These are phyloP conservation scores for Exephanes ischioxanthus DNA, from an alignment of 2,888 invertebrate species.

Conservation along the genomic window DNA sequence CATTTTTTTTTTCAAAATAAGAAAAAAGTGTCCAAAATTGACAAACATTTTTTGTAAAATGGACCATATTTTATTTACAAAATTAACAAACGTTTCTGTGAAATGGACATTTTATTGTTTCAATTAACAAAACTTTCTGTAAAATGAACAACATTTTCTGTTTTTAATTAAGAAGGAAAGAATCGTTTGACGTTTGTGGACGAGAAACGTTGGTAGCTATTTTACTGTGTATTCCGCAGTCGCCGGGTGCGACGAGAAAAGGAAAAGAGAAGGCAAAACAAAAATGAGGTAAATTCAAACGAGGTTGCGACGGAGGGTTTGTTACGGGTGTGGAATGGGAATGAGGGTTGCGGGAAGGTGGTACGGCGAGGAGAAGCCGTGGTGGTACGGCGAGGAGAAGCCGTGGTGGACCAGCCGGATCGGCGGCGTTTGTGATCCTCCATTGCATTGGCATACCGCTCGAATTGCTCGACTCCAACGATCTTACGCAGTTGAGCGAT, in stretches of 20 bases:
- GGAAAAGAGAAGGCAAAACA: not conserved
- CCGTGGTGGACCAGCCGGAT: conserved; percentile 16
- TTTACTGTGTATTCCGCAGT: too few relatives aligned
- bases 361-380: not conserved
- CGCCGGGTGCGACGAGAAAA: too few relatives aligned
- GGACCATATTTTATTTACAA: too few relatives aligned
- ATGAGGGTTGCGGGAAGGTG: not conserved
- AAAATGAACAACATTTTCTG: too few relatives aligned
- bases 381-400: conserved; percentile 4
- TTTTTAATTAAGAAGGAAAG: too few relatives aligned
- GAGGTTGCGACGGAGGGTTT: not conserved
- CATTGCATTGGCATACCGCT: conserved; percentile 35
- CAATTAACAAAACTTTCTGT: too few relatives aligned
- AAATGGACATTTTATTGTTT: too few relatives aligned
- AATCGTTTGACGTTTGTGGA: too few relatives aligned
- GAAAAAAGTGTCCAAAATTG: too few relatives aligned
- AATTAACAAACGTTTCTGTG: too few relatives aligned
- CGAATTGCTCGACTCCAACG: conserved; percentile 52
- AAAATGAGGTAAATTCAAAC: not conserved
- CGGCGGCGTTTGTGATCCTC: conserved; percentile 21
- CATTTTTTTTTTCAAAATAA: too few relatives aligned
- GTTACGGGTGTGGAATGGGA: not conserved
- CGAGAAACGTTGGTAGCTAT: too few relatives aligned
- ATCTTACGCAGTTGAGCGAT: conserved; percentile 53
- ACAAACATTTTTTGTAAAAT: not conserved